A percentile compares a stretch with the other conserved stretches of the same genome.
Conservation (phyloP, 2,888 invertebrate genomes). For the Tyria jacobaeae region DNA sequence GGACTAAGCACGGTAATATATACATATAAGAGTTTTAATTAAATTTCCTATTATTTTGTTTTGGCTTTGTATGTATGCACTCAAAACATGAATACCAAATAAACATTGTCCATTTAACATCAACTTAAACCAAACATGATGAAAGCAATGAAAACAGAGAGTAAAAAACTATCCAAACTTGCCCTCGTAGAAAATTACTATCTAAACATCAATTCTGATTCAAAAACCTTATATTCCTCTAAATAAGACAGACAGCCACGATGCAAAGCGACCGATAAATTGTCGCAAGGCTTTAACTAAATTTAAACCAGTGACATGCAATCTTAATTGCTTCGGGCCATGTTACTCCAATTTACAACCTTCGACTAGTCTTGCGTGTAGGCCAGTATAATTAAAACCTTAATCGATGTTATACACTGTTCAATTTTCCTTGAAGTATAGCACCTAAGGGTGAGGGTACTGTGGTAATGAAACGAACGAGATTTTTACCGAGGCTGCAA, state of each 20-base stretch:
- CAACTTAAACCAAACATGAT: background rate
- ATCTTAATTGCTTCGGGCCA: conserved; percentile 76
- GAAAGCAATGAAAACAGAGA: background rate
- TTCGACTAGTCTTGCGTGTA: conserved; percentile 44
- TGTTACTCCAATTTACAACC: conserved; percentile 69
- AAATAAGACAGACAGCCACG: conserved; percentile 50
- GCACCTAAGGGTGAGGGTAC: conserved; percentile 42
- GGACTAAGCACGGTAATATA: no score
- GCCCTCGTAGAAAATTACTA: background rate
- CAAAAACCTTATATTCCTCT: conserved; percentile 13
- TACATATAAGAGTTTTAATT: no score
- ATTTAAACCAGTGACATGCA: conserved; percentile 75
- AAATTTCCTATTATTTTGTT: background rate
- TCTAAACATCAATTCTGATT: conserved; percentile 1
- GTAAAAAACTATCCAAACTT: background rate
- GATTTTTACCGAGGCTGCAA: conserved; percentile 3
- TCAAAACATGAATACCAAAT: background rate
- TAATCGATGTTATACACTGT: conserved; percentile 37
- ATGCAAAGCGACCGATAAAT: conserved; percentile 70
- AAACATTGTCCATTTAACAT: background rate
- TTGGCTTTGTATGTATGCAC: no score
- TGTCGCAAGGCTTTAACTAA: conserved; percentile 67
- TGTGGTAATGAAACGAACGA: conserved; percentile 41
- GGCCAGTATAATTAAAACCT: conserved; percentile 41
- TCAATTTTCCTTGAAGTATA: conserved; percentile 35